A percentile compares a stretch with the other conserved stretches of the same genome.
Evolutionary conservation across 1,140 invertebrate species (phyloP).

Genomic region (Cotesia chilonis): DNA sequence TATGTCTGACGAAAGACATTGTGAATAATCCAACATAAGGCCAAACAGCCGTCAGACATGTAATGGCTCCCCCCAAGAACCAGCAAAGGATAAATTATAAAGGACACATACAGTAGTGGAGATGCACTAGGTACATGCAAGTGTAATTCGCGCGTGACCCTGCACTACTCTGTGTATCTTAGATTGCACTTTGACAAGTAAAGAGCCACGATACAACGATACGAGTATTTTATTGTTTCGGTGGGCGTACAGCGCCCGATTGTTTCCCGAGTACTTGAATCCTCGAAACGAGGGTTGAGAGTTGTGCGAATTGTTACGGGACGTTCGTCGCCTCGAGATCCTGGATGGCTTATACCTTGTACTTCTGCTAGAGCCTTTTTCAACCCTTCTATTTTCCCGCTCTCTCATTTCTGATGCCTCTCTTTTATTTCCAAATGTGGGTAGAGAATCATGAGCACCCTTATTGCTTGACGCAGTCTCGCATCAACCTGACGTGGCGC

Average conservation of each 20-base stretch:
- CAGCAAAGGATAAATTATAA: not conserved
- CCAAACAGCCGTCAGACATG: slow-evolving; percentile 18
- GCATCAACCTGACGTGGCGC: slow-evolving; percentile 34
- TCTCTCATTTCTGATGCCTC: not conserved
- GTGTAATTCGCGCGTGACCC: slow-evolving; percentile 26
- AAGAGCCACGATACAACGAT: not conserved
- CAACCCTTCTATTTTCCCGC: slow-evolving; percentile 31
- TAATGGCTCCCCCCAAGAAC: not conserved
- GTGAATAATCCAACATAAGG: slow-evolving; percentile 28
- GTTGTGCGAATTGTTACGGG: slow-evolving; percentile 33
- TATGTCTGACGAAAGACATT: slow-evolving; percentile 15
- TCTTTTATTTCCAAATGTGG: not conserved
- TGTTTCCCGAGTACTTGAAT: slow-evolving; percentile 35
- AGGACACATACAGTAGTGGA: slow-evolving; percentile 5
- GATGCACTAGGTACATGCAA: slow-evolving; percentile 5
- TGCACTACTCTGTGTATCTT: slow-evolving; percentile 29
- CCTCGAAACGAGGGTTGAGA: slow-evolving; percentile 35
- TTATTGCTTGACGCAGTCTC: slow-evolving; percentile 3
- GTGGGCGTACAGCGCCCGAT: slow-evolving; percentile 10
- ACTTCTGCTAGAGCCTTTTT: slow-evolving; percentile 11
- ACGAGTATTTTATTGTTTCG: slow-evolving; percentile 27
- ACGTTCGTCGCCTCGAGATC: slow-evolving; percentile 36
- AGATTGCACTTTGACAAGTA: slow-evolving; percentile 27
- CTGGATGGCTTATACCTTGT: not conserved
- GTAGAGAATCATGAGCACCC: slow-evolving; percentile 4